Conservation (phyloP, 2,113 vertebrate species). For the Formicarius rufipectus region DNA sequence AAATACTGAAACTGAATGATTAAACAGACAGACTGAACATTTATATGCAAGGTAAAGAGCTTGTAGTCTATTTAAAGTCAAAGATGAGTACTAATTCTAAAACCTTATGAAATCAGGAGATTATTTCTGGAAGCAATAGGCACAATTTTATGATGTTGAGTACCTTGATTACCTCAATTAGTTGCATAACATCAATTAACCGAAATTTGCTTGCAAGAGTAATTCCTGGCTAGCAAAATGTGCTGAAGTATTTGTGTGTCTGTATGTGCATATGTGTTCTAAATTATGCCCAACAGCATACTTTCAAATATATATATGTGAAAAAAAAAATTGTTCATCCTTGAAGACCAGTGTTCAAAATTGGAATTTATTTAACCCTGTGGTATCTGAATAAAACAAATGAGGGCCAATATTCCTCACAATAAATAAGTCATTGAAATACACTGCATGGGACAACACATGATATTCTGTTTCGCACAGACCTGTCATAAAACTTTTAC, state of each 20-base stretch:
- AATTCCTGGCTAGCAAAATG: neutral
- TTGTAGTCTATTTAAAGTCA: constrained; percentile 57
- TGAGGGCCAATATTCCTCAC: neutral
- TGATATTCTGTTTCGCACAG: neutral
- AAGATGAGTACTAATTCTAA: constrained; percentile 57
- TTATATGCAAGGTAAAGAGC: constrained; percentile 49
- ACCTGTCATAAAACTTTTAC: neutral
- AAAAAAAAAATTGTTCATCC: neutral
- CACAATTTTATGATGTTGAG: constrained; percentile 14
- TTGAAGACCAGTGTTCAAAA: neutral
- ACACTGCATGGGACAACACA: neutral
- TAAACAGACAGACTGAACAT: constrained; percentile 63
- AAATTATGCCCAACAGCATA: neutral
- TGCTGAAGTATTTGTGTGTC: neutral
- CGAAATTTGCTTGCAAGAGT: neutral
- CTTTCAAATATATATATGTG: neutral
- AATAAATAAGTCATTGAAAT: neutral
- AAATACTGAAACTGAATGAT: constrained; percentile 64
- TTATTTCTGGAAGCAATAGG: constrained; percentile 40
- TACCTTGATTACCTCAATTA: constrained; percentile 55
- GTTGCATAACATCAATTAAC: neutral
- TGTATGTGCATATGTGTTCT: neutral
- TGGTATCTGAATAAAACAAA: neutral
- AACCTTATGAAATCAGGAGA: constrained; percentile 67
- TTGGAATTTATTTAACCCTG: neutral